Evolutionary conservation across 2,888 invertebrate species (phyloP).

Genomic region (Drosophila anceps): DNA sequence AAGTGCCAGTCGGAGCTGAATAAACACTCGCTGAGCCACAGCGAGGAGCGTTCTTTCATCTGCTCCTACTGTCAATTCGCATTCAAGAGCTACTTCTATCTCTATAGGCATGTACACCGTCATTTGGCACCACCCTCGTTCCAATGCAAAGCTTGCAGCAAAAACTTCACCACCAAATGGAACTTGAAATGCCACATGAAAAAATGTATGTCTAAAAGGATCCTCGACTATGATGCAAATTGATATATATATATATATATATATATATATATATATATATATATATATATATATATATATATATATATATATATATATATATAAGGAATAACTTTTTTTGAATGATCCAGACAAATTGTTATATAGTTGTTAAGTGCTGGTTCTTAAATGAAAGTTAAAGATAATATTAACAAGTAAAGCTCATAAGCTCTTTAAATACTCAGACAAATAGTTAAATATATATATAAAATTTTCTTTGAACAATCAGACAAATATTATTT

Average conservation of each 20-base stretch:
- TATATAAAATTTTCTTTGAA: no score
- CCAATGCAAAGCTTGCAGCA: not conserved
- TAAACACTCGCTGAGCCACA: conserved; percentile 1
- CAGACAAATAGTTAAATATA: no score
- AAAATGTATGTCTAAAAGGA: not conserved
- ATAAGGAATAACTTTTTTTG: not conserved
- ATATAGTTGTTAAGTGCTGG: not conserved
- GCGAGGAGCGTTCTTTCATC: not conserved
- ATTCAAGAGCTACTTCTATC: not conserved
- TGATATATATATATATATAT: not conserved
- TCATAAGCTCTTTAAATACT: no score
- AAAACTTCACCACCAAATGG: not conserved
- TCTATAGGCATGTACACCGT: not conserved
- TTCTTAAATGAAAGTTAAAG: not conserved
- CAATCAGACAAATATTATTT: no score
- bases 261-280: no score
- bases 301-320: no score
- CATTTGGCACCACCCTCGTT: not conserved
- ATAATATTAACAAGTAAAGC: no score
- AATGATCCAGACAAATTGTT: not conserved
- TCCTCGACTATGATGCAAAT: not conserved
- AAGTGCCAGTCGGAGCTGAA: not conserved
- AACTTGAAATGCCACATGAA: not conserved
- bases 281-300: no score
- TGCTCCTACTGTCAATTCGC: conserved; percentile 8